Evolutionary conservation across 1,140 invertebrate species (phyloP).

Genomic region (Sesamia nonagrioides): DNA sequence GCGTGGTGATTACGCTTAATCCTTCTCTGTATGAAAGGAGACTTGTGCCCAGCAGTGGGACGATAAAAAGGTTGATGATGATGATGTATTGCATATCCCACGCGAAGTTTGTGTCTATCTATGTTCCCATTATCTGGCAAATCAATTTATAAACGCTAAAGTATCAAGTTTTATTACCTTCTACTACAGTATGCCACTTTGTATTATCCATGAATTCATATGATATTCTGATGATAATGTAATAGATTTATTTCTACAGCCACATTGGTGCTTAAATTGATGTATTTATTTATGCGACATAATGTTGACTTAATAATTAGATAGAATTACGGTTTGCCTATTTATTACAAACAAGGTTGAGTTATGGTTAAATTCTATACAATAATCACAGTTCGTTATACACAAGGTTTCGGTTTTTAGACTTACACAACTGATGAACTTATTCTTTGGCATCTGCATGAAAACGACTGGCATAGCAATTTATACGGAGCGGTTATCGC

Average conservation of each 20-base stretch:
- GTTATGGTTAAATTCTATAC: no score
- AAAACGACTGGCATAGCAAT: no score
- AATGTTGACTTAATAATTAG: neutral
- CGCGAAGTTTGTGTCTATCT: neutral
- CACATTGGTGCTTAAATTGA: conserved; percentile 1
- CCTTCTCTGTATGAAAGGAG: no score
- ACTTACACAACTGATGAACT: no score
- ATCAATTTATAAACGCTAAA: conserved; percentile 10
- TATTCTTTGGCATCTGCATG: no score
- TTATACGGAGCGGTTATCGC: no score
- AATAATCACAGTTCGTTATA: no score
- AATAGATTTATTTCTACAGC: neutral
- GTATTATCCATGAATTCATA: neutral
- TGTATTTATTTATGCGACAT: neutral
- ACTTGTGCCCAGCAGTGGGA: no score
- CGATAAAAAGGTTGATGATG: no score
- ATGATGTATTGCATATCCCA: no score
- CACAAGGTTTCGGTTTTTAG: no score
- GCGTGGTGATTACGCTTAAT: no score
- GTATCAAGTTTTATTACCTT: conserved; percentile 17
- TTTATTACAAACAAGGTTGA: neutral
- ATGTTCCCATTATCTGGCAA: neutral
- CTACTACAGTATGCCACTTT: conserved; percentile 13
- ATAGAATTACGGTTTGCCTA: neutral
- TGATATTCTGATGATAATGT: neutral